Base-by-base conservation (phyloP, 2,113 vertebrate genomes). In the Sporophila hypoxantha region DNA sequence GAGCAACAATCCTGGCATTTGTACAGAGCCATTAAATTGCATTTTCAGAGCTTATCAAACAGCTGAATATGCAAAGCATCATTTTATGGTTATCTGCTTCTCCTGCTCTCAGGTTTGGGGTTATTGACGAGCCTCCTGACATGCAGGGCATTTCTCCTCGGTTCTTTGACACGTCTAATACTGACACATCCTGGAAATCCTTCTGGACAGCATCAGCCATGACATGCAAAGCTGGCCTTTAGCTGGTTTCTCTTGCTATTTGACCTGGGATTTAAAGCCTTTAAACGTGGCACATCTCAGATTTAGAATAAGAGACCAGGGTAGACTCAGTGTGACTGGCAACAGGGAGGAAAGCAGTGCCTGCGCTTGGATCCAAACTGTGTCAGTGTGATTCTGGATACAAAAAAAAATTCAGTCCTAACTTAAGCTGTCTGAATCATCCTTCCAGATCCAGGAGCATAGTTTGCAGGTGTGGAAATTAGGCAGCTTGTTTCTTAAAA, bases 401-500 rank as follows among this genome's bases (percentile, higher is more conserved):
- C 78, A 85, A 85, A 87, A 87, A 87, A 78, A 37, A 80, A 39
- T 80, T 30, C 82, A 85, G 44, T 56, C 91, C 90, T 71, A 88
- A 88, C 88, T 92, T 85, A 92, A 85, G 37, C 53, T 92, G 57
- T 83, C 80, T 95, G 94, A 94, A 86, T 95, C 90, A 94, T 93
- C 76, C 37, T 64, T 86, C 86, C 67, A 77, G 42, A 88, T 90
- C 74, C 90, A 93, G 88, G 88, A 92, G 70, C 77, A 26, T 65
- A 19, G 59, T 88, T 65, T 91, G 92, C 94, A 95, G 94, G 93
- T 95, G 92, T 88, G 64, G 86, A 90, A 94, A 93, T 94, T 84
- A 94, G 88, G 76, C 80, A 93, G 69, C 73, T 71, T 89, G 44
- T 16, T 85, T 92, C 93, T 89, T 92, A 93, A 95, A 93, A 93